Base-by-base conservation (phyloP, 2,113 vertebrate species). In the Lepidothrix coronata region DNA sequence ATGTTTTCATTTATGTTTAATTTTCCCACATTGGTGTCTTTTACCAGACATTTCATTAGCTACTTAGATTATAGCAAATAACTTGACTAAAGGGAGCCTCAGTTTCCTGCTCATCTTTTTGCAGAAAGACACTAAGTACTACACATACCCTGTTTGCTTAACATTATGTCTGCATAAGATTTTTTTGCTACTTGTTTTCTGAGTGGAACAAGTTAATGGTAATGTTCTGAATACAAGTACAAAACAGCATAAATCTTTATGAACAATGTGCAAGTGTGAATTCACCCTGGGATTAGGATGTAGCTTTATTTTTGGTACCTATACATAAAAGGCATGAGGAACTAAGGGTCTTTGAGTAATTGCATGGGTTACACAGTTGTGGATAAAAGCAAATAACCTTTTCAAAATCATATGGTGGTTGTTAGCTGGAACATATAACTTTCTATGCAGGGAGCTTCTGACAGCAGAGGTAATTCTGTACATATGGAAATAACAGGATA, bases 151-250 rank as follows among this genome's bases (percentile, higher is more conserved):
- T 14, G 0, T 85, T 88, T 88, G 37, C 31, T 58, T 67, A 59
- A 39, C 12, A 6, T 2, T 46, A 1, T 31, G 21, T 6, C 27
- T n/a, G 4, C 8, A 0, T 41, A n/a, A 73, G 21, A 9, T 11
- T 14, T 22, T 76, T 66, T 70, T 72, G 8, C 25, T 41, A 2
- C 23, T 73, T 85, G 7, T 18, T 85, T 85, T 75, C 76, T 39
- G 41, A 12, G 7, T 52, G 24, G 21, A 78, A 51, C 33, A 52
- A 20, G 13, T 54, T 62, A 76, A 73, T 51, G 8, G 20, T 31
- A 33, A 24, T 61, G 3, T 67, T 86, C 30, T 67, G 19, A 41
- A 63, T 52, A 48, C 31, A n/a, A 67, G 24, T 6, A 35, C 10
- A 72, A 48, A 81, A 14, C 17, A 74, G 14, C 21, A 71, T 55